phyloP scores from a whole-genome alignment of 2,797 vertebrate species.

The Sebastes nivosus region DNA sequence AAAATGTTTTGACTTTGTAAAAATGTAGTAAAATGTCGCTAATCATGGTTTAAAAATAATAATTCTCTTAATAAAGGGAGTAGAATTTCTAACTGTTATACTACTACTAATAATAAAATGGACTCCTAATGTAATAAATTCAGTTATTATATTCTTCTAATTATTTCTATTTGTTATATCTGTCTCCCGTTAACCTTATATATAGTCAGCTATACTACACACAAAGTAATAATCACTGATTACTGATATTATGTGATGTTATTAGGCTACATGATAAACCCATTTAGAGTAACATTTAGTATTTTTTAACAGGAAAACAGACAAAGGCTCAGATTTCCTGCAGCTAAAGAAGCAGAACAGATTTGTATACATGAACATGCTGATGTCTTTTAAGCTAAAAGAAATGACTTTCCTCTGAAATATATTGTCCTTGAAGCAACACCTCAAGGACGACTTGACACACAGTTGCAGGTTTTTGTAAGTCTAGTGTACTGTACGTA shows the following conservation, averaged over 20 bases:
- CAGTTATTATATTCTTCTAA: background rate
- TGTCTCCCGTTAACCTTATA: background rate
- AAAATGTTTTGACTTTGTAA: background rate
- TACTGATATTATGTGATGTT: background rate
- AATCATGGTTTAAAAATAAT: background rate
- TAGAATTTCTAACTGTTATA: background rate
- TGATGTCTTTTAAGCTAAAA: background rate
- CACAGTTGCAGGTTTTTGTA: background rate
- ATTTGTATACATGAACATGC: background rate
- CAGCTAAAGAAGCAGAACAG: background rate
- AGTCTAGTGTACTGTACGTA: background rate
- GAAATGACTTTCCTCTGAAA: background rate
- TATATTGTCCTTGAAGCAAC: constrained; percentile 10
- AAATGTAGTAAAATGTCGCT: background rate
- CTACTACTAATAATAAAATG: background rate
- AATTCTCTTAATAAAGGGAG: too few species aligned
- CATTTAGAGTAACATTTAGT: background rate
- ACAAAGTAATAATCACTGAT: background rate
- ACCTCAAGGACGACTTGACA: background rate
- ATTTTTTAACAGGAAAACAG: background rate
- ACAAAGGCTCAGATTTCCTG: constrained; percentile 4
- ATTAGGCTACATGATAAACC: background rate
- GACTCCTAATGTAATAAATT: background rate
- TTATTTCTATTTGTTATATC: background rate
- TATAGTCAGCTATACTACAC: background rate